Evolutionary conservation across 2,797 vertebrate species (phyloP).

Genomic region (Cuniculus paca): DNA sequence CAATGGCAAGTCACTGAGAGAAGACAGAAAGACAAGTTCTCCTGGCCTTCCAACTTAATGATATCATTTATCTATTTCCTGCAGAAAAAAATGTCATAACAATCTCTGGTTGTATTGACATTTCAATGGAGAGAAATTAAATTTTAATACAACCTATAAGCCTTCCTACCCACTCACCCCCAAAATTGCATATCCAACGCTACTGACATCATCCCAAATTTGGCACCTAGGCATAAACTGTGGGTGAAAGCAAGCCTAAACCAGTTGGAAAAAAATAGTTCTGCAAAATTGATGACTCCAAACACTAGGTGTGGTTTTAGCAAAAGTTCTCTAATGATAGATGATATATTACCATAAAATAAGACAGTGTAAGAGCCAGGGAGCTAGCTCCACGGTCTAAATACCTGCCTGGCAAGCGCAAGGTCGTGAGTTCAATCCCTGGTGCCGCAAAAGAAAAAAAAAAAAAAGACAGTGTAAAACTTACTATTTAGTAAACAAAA

Average conservation of each 20-base stretch:
- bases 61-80: not conserved
- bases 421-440: no score
- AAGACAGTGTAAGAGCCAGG: no score
- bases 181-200: constrained; percentile 32
- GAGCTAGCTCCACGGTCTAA: no score
- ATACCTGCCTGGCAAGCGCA: no score
- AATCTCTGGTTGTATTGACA: constrained; percentile 28
- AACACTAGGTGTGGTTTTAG: not conserved
- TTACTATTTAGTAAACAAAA: constrained; percentile 52
- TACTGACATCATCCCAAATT: constrained; percentile 36
- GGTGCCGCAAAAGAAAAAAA: no score
- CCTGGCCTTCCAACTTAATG: not conserved
- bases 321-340: constrained; percentile 42
- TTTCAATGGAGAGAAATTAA: constrained; percentile 36
- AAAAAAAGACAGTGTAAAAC: no score
- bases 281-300: constrained; percentile 32
- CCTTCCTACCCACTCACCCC: not conserved
- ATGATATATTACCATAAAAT: constrained; percentile 9
- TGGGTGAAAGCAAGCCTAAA: constrained; percentile 31
- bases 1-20: not conserved
- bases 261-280: not conserved
- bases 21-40: not conserved
- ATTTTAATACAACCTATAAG: constrained; percentile 31
- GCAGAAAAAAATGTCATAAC: not conserved
- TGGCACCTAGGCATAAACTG: not conserved